Percentiles rank a stretch among this genome's conserved stretches.
Conservation (phyloP, 2,888 invertebrate species). For the Clivina fossor region DNA sequence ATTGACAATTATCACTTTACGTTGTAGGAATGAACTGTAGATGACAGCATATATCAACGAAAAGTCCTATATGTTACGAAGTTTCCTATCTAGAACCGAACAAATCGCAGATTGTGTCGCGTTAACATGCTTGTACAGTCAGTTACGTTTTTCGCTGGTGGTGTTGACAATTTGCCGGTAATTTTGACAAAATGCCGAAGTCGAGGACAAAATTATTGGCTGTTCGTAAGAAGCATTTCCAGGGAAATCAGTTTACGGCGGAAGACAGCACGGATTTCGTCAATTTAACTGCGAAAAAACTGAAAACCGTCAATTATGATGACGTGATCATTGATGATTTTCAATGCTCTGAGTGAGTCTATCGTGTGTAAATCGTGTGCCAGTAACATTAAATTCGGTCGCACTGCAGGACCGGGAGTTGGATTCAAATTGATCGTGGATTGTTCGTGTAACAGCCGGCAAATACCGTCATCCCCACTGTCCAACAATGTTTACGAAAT, state of each 20-base stretch:
- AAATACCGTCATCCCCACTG: neutral
- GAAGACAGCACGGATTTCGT: neutral
- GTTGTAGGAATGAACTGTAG: neutral
- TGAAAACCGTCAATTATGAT: neutral
- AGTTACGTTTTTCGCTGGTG: neutral
- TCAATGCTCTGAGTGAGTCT: neutral
- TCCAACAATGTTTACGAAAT: neutral
- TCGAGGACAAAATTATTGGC: neutral
- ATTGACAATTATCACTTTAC: no score
- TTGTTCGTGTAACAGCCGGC: conserved; percentile 2
- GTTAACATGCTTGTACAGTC: neutral
- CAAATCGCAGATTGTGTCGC: neutral
- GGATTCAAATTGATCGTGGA: neutral
- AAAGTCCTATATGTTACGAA: neutral
- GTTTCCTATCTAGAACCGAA: neutral
- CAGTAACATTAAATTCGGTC: neutral
- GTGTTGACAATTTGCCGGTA: neutral
- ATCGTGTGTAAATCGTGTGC: conserved; percentile 2
- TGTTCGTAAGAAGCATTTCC: neutral
- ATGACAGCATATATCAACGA: neutral
- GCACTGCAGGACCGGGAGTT: neutral
- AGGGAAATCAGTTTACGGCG: conserved; percentile 4
- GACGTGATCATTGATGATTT: neutral
- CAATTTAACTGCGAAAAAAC: neutral
- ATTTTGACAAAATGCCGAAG: neutral